Conservation (phyloP, 2,888 invertebrate genomes). For the Aleiodes testaceus region DNA sequence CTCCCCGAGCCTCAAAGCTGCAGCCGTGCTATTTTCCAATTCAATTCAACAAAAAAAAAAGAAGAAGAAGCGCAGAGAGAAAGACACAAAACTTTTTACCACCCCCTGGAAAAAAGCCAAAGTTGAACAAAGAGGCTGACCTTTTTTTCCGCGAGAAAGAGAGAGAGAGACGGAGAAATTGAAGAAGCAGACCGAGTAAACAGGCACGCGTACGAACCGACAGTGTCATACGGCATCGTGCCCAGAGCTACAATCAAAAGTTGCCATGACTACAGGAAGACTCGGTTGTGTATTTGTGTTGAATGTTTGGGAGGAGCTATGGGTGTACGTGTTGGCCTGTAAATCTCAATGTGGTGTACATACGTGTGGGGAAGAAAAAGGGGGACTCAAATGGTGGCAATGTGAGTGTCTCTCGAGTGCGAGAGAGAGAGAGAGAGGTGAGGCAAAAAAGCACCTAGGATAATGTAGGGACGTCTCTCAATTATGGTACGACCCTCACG, state of each 20-base stretch:
- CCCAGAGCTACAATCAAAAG: slow-evolving; percentile 65
- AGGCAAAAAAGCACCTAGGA: slow-evolving; percentile 33
- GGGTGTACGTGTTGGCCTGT: slow-evolving; percentile 1
- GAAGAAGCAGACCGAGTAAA: slow-evolving; percentile 23
- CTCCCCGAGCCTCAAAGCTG: slow-evolving; percentile 53
- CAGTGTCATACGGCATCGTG: slow-evolving; percentile 42
- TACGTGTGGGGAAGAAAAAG: slow-evolving; percentile 1
- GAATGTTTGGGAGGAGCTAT: slow-evolving; percentile 7
- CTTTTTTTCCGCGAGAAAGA: background rate
- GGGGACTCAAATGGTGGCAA: slow-evolving; percentile 23
- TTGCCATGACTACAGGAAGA: slow-evolving; percentile 65
- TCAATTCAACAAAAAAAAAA: slow-evolving; percentile 6
- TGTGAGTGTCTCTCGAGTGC: slow-evolving; percentile 40
- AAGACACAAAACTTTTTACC: background rate
- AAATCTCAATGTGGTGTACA: slow-evolving; percentile 19
- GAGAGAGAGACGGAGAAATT: background rate
- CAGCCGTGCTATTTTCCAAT: slow-evolving; percentile 42
- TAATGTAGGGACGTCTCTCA: slow-evolving; percentile 51
- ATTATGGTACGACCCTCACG: slow-evolving; percentile 43
- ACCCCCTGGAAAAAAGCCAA: background rate
- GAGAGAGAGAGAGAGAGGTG: slow-evolving; percentile 7
- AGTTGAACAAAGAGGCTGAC: too few relatives aligned
- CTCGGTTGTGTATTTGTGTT: slow-evolving; percentile 39
- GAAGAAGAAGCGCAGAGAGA: background rate
- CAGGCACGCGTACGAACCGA: slow-evolving; percentile 20